Evolutionary conservation across 2,113 vertebrate species (phyloP).

Genomic region (Trichomycterus rosablanca): DNA sequence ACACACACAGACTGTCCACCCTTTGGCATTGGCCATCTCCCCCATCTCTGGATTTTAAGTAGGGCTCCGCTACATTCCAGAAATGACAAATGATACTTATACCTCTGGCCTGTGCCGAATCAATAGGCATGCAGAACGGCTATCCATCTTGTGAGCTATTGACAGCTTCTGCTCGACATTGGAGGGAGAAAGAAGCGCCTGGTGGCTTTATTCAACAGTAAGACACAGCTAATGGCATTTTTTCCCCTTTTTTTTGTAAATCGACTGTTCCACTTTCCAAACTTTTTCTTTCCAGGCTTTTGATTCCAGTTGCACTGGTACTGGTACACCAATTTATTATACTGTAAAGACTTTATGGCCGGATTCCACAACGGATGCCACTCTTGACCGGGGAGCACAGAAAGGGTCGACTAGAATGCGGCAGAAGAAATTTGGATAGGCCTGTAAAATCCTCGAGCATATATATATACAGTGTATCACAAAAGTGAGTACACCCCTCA

Average conservation of each 20-base stretch:
- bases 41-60: slow-evolving; percentile 86
- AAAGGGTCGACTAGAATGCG: no score
- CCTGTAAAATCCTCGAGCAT: no score
- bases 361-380: no score
- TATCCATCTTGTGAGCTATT: slow-evolving; percentile 85
- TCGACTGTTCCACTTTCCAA: slow-evolving; percentile 13
- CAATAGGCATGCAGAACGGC: slow-evolving; percentile 87
- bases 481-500: no score
- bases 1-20: slow-evolving; percentile 53
- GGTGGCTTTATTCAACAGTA: slow-evolving; percentile 62
- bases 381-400: no score
- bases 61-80: slow-evolving; percentile 94
- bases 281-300: slow-evolving; percentile 12
- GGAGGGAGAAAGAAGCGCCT: slow-evolving; percentile 54
- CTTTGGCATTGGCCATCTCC: slow-evolving; percentile 62
- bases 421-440: no score
- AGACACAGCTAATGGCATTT: slow-evolving; percentile 44
- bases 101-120: slow-evolving; percentile 86
- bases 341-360: no score
- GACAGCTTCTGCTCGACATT: slow-evolving; percentile 70
- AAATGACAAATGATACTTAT: slow-evolving; percentile 96
- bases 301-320: neutral
- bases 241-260: slow-evolving; percentile 33
- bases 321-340: no score
- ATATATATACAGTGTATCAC: no score